phyloP scores from a whole-genome alignment of 2,888 invertebrate genomes.

The Podotricha telesiphe region DNA sequence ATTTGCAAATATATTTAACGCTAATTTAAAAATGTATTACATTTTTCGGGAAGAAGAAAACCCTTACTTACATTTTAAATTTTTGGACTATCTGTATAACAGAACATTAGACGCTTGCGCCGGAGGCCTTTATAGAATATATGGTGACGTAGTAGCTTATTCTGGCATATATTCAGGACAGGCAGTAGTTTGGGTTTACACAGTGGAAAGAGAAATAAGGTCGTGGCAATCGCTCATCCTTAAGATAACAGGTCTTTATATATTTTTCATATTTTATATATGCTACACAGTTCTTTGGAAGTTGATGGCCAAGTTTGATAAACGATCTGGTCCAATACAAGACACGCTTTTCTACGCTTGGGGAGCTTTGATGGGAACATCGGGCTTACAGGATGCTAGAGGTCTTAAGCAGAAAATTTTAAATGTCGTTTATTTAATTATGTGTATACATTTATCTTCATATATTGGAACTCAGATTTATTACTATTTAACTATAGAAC shows the following conservation, averaged over 20 bases:
- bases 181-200: conserved; percentile 62
- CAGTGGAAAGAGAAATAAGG: conserved; percentile 55
- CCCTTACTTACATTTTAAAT: conserved; percentile 48
- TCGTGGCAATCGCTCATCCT: conserved; percentile 61
- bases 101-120: conserved; percentile 65
- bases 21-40: conserved; percentile 56
- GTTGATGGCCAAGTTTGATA: conserved; percentile 55
- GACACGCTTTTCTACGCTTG: conserved; percentile 59
- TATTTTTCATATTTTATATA: conserved; percentile 64
- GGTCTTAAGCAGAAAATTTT: conserved; percentile 64
- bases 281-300: conserved; percentile 58
- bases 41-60: conserved; percentile 55
- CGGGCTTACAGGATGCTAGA: conserved; percentile 55
- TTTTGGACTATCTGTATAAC: conserved; percentile 58
- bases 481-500: conserved; percentile 64
- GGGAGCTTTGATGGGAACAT: conserved; percentile 63
- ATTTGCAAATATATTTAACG: conserved; percentile 60
- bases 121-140: conserved; percentile 66
- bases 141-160: conserved; percentile 63
- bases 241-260: conserved; percentile 59
- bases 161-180: conserved; percentile 66
- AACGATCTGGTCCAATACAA: conserved; percentile 48
- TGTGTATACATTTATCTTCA: conserved; percentile 62
- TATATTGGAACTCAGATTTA: conserved; percentile 66
- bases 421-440: conserved; percentile 59